These are phyloP conservation scores for Gyps fulvus DNA, from an alignment of 2,113 vertebrate genomes.

Conservation along the genomic window DNA sequence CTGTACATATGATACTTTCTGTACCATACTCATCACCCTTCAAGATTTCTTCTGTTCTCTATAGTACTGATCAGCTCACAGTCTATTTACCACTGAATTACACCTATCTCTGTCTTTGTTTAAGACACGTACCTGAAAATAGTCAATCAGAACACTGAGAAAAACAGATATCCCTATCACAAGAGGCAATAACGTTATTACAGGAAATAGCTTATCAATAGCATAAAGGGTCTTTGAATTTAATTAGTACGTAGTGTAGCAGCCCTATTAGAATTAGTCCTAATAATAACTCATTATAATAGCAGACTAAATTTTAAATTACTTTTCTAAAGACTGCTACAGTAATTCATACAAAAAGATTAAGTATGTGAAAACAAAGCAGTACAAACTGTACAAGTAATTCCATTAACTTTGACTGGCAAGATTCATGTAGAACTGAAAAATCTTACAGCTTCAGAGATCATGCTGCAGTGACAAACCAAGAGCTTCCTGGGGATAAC, in stretches of 20 bases:
- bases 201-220: slow-evolving; percentile 23
- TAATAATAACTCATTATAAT: neutral
- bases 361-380: slow-evolving; percentile 3
- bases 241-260: neutral
- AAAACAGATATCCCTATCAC: neutral
- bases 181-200: neutral
- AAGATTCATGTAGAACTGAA: neutral
- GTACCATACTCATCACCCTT: neutral
- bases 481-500: neutral
- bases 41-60: neutral
- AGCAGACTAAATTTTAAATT: neutral
- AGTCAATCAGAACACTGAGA: neutral
- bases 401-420: neutral
- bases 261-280: neutral
- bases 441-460: neutral
- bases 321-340: neutral
- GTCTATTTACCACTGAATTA: slow-evolving; percentile 3
- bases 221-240: neutral
- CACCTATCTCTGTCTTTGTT: neutral
- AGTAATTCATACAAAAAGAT: neutral
- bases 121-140: neutral
- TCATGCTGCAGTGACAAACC: neutral
- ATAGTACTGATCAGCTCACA: neutral
- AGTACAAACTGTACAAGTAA: neutral
- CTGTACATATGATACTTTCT: neutral